Evolutionary conservation across 2,113 vertebrate genomes (phyloP).

Genomic region (Notarius lentiginosus): DNA sequence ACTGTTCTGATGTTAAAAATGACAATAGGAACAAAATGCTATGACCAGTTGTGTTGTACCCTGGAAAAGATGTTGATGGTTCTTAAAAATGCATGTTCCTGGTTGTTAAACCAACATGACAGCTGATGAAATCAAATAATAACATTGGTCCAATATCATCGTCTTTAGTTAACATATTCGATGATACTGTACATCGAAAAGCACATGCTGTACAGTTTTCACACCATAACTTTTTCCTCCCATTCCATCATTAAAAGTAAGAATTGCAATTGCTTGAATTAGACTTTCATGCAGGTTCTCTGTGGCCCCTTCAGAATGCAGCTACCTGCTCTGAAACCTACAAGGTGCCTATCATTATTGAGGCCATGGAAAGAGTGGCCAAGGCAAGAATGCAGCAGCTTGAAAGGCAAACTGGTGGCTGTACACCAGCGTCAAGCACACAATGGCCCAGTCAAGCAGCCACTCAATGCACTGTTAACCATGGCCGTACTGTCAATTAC

Average conservation of each 20-base stretch:
- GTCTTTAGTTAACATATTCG: neutral
- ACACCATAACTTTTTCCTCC: neutral
- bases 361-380: constrained; percentile 39
- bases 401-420: constrained; percentile 44
- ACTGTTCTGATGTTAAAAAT: neutral
- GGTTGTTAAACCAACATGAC: neutral
- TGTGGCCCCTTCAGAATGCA: constrained; percentile 27
- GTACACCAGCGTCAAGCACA: constrained; percentile 40
- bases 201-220: neutral
- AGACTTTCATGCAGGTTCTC: constrained; percentile 41
- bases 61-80: neutral
- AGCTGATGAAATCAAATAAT: neutral
- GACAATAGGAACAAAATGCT: neutral
- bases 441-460: constrained; percentile 47
- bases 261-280: constrained; percentile 11
- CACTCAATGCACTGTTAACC: constrained; percentile 31
- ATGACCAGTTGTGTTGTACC: neutral
- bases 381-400: constrained; percentile 39
- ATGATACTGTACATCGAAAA: neutral
- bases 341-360: constrained; percentile 40
- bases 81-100: neutral
- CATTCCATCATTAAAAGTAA: neutral
- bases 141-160: neutral
- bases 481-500: constrained; percentile 17
- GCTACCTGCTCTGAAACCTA: constrained; percentile 44